Evolutionary conservation across 2,113 vertebrate genomes (phyloP).

Genomic region (Podarcis muralis): DNA sequence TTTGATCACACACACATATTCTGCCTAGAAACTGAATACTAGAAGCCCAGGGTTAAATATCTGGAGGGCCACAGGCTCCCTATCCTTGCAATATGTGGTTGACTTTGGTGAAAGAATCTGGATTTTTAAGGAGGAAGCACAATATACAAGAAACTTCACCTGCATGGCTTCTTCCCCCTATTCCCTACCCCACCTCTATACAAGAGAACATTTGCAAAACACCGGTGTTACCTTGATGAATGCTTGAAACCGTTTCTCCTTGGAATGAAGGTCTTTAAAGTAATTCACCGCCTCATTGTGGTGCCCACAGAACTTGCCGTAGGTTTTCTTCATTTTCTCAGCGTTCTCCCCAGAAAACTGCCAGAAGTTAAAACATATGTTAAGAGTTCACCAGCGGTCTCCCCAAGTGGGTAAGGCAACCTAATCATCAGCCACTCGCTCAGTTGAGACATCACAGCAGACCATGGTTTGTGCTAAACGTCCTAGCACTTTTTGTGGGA

Average conservation of each 20-base stretch:
- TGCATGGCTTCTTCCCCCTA: not conserved
- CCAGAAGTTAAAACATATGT: constrained; percentile 23
- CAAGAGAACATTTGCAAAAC: not conserved
- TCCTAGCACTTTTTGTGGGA: not conserved
- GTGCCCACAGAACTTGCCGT: constrained; percentile 93
- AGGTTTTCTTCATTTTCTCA: constrained; percentile 89
- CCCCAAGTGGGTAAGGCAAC: not conserved
- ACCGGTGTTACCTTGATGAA: constrained; percentile 87
- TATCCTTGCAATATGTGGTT: too few relatives aligned
- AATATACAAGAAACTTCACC: not conserved
- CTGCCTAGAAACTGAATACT: too few relatives aligned
- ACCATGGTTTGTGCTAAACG: not conserved
- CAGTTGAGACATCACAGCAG: not conserved
- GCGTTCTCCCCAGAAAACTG: constrained; percentile 92
- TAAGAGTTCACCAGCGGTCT: not conserved
- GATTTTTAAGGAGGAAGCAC: not conserved
- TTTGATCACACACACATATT: too few relatives aligned
- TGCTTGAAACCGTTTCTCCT: constrained; percentile 94
- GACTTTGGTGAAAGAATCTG: not conserved
- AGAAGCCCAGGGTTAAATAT: too few relatives aligned
- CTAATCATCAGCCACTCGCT: too few relatives aligned
- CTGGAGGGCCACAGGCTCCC: too few relatives aligned
- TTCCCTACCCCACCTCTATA: not conserved
- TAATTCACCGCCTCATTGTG: constrained; percentile 94
- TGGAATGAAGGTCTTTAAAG: constrained; percentile 91